Evolutionary conservation across 2,888 invertebrate genomes (phyloP).

Genomic region (Hyppa rectilinea): DNA sequence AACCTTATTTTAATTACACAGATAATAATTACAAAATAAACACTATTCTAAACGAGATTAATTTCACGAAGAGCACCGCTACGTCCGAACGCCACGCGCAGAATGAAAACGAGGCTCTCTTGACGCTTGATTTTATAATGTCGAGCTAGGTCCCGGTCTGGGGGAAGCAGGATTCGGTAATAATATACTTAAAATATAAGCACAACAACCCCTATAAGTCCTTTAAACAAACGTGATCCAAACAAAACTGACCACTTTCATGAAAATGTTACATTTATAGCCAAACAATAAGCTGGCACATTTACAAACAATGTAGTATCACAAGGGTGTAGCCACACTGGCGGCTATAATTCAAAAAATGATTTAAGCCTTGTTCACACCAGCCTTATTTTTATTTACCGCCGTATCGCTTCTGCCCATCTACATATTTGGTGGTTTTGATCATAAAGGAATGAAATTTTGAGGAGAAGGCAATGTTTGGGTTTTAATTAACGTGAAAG

Average conservation of each 20-base stretch:
- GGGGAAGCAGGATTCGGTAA: too few species aligned
- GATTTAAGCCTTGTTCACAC: constrained; percentile 84
- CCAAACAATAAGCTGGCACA: constrained; percentile 39
- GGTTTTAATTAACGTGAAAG: background rate
- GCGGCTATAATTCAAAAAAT: constrained; percentile 79
- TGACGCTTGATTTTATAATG: too few species aligned
- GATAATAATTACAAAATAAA: too few species aligned
- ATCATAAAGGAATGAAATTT: constrained; percentile 36
- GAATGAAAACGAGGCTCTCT: too few species aligned
- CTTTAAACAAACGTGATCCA: background rate
- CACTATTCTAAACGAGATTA: too few species aligned
- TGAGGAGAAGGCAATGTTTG: constrained; percentile 46
- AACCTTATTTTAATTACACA: too few species aligned
- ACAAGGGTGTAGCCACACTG: constrained; percentile 71
- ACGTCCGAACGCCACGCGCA: too few species aligned
- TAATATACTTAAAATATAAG: too few species aligned
- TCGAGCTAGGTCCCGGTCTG: too few species aligned
- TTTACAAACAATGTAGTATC: constrained; percentile 57
- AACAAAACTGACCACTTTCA: constrained; percentile 9
- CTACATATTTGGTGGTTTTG: constrained; percentile 78
- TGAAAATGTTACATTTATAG: constrained; percentile 24
- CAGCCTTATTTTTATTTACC: constrained; percentile 82
- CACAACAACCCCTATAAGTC: background rate
- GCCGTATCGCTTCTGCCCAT: constrained; percentile 71
- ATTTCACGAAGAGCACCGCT: too few species aligned